Base-by-base conservation (phyloP, 2,797 vertebrate genomes). In the Acropternis orthonyx region DNA sequence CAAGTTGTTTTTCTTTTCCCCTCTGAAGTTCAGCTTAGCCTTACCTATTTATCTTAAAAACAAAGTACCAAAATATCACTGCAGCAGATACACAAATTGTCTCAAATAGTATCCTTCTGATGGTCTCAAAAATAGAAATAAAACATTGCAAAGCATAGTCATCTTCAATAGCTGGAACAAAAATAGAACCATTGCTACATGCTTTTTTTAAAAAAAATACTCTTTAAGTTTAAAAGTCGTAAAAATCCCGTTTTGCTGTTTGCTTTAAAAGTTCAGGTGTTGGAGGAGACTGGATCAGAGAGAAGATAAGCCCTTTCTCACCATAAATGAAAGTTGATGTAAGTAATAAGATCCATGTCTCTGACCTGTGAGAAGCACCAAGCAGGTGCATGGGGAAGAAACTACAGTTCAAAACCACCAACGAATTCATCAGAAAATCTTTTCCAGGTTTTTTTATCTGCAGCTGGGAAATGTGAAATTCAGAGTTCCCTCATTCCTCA, bases 41-140 rank as follows among this genome's bases (percentile, higher is more conserved):
- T 22, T 61, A 51, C 76, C 66, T 93, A 48, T 73, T 85, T 68
- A 68, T 88, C 83, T 92, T 55, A 56, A 92, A 93, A 93, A 56
- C 67, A 43, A 86, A 86, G 51, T 20, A 46, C 51, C 28, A 75
- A 62, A 93, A 41, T 51, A 77, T 27, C 85, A 32, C 76, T 59
- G 39, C 6, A 73, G 77, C 62, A 88, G 71, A 55, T 48, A 73
- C 63, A 63, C 0, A 0, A 49, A 37, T 62, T 0, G 0, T 69
- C 74, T 88, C 43, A 39, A 69, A 66, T 56, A 49, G 26, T 28
- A 27, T 51, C 48, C 80, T 71, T 71, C 72, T 76, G 74, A 67
- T 39, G 67, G 49, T 44, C 55, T 92, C 81, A 84, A 78, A 88
- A 92, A 68, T 58, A 51, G 68, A 78, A 95, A 48, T 36, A 39